These are phyloP conservation scores for Thecocarcelia acutangulata DNA, from an alignment of 2,888 invertebrate genomes.

Conservation along the genomic window DNA sequence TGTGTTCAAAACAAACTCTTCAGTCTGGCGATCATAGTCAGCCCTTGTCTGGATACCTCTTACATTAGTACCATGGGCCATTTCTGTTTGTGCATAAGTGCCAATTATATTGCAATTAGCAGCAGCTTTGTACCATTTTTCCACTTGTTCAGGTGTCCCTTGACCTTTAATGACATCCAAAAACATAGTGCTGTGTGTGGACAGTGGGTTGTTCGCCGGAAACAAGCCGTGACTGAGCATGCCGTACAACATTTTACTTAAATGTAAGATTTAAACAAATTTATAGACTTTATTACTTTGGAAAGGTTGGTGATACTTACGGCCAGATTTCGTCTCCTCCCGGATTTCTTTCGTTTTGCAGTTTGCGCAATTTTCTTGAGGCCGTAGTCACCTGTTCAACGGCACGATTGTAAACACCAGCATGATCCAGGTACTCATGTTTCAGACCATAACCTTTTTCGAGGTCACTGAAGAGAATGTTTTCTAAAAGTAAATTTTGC, in stretches of 20 bases:
- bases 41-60: constrained; percentile 94
- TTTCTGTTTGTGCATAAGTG: constrained; percentile 96
- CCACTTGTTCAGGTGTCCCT: constrained; percentile 91
- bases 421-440: constrained; percentile 71
- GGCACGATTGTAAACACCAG: constrained; percentile 70
- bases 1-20: constrained; percentile 92
- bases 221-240: constrained; percentile 41
- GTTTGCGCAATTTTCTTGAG: constrained; percentile 86
- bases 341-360: constrained; percentile 86
- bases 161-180: constrained; percentile 92
- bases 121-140: constrained; percentile 91
- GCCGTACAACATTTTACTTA: constrained; percentile 56
- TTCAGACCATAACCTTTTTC: constrained; percentile 68
- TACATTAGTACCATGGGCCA: constrained; percentile 96
- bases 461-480: constrained; percentile 48
- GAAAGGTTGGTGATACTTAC: constrained; percentile 70
- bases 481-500: constrained; percentile 30
- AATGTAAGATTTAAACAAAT: neutral
- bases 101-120: constrained; percentile 91
- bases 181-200: constrained; percentile 89
- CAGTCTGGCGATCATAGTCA: constrained; percentile 86
- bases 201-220: constrained; percentile 61
- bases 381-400: constrained; percentile 78
- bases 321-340: constrained; percentile 77
- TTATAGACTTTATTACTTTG: neutral